These are phyloP conservation scores for Metopia argyrocephala DNA, from an alignment of 2,888 invertebrate species.

Conservation along the genomic window DNA sequence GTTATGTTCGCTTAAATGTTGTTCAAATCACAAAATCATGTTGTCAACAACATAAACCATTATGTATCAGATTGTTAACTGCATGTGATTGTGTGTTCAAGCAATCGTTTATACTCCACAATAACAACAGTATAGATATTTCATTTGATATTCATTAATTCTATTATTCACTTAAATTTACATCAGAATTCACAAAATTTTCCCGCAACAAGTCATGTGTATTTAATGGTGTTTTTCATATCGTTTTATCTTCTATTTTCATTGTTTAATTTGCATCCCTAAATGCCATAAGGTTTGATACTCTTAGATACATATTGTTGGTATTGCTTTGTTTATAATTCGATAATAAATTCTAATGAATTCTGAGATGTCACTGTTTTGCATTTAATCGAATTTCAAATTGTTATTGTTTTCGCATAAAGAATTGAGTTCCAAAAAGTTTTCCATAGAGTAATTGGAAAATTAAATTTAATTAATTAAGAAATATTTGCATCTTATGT, in stretches of 20 bases:
- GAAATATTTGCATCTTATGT: no score
- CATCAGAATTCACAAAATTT: constrained; percentile 8
- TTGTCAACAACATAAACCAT: constrained; percentile 58
- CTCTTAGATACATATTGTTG: neutral
- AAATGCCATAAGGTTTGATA: neutral
- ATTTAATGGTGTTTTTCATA: neutral
- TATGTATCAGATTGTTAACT: constrained; percentile 49
- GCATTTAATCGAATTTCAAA: neutral
- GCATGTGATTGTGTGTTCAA: no score
- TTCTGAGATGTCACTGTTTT: neutral
- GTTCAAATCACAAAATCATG: constrained; percentile 57
- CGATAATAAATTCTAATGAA: neutral
- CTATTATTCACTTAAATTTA: neutral
- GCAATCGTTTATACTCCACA: no score
- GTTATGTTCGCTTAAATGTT: constrained; percentile 38
- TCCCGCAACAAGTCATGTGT: neutral
- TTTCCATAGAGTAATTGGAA: neutral
- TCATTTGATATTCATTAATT: neutral
- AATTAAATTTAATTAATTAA: neutral
- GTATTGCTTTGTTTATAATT: neutral
- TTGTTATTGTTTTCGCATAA: neutral
- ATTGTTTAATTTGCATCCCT: constrained; percentile 19
- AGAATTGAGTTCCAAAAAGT: neutral
- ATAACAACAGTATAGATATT: neutral
- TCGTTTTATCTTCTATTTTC: neutral